Evolutionary conservation across 1,140 invertebrate genomes (phyloP).

Genomic region (Drosophila tani): DNA sequence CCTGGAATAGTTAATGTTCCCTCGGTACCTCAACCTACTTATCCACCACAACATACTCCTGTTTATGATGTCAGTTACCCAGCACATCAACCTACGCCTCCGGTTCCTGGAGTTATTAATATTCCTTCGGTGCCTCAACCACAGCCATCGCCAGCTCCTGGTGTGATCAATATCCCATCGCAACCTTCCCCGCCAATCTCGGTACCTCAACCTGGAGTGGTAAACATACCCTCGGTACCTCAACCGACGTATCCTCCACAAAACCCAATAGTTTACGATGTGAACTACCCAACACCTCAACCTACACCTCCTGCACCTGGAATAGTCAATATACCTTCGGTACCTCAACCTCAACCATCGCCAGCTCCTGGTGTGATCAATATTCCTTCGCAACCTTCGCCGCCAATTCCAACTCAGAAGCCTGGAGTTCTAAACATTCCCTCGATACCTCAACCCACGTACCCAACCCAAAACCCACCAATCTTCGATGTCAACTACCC

Average conservation of each 20-base stretch:
- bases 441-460: conserved; percentile 16
- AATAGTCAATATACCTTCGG: conserved; percentile 36
- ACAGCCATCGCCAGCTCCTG: conserved; percentile 23
- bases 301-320: conserved; percentile 18
- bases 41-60: conserved; percentile 2
- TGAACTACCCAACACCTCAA: conserved; percentile 56
- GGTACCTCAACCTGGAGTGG: conserved; percentile 16
- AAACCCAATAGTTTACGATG: conserved; percentile 18
- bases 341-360: conserved; percentile 18
- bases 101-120: conserved; percentile 30
- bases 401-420: conserved; percentile 10
- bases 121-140: conserved; percentile 37
- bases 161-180: conserved; percentile 48
- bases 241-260: conserved; percentile 21
- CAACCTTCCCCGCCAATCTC: conserved; percentile 13
- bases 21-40: conserved; percentile 18
- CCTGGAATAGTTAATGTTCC: conserved; percentile 88
- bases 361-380: conserved; percentile 39
- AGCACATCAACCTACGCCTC: conserved; percentile 8
- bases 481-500: conserved; percentile 60
- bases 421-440: conserved; percentile 33
- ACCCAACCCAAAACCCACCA: conserved; percentile 9
- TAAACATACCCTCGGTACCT: conserved; percentile 29
- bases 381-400: conserved; percentile 23
- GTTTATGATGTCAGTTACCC: conserved; percentile 63